These are phyloP conservation scores for Sylvilagus bachmani DNA, from an alignment of 2,113 vertebrate genomes.

Conservation along the genomic window DNA sequence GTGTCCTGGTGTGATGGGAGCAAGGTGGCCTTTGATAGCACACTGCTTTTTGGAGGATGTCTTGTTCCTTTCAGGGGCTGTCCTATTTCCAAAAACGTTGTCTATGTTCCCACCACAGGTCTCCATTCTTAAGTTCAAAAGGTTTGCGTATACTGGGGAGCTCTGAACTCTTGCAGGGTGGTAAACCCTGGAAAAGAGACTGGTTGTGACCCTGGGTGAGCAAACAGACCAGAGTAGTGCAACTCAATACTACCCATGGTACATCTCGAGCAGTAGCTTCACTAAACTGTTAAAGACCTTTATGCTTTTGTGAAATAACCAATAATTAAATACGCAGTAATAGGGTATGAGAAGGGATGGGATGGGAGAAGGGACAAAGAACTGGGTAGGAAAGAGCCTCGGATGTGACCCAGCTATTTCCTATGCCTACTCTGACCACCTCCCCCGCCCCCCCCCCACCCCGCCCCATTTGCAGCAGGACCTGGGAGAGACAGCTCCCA, in stretches of 20 bases:
- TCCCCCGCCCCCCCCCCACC: neutral
- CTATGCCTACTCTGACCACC: neutral
- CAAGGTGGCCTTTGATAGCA: neutral
- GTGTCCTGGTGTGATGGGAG: neutral
- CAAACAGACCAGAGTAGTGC: neutral
- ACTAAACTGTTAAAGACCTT: neutral
- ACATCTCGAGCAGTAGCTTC: neutral
- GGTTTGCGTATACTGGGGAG: neutral
- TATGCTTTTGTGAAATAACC: neutral
- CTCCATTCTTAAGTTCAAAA: neutral
- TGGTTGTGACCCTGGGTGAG: neutral
- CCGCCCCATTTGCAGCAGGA: neutral
- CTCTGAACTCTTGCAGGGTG: neutral
- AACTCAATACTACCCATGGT: neutral
- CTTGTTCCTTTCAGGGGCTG: too few relatives aligned
- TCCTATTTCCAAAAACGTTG: neutral
- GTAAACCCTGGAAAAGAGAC: neutral
- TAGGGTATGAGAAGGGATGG: neutral
- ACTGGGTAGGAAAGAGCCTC: neutral
- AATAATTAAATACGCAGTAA: neutral
- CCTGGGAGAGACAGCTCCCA: rapidly evolving
- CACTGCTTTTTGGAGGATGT: neutral
- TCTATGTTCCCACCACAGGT: neutral
- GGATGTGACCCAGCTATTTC: rapidly evolving
- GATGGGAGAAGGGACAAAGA: neutral